phyloP scores from a whole-genome alignment of 53 echinoderm and acorn worm genomes.

The Henricia sp. region DNA sequence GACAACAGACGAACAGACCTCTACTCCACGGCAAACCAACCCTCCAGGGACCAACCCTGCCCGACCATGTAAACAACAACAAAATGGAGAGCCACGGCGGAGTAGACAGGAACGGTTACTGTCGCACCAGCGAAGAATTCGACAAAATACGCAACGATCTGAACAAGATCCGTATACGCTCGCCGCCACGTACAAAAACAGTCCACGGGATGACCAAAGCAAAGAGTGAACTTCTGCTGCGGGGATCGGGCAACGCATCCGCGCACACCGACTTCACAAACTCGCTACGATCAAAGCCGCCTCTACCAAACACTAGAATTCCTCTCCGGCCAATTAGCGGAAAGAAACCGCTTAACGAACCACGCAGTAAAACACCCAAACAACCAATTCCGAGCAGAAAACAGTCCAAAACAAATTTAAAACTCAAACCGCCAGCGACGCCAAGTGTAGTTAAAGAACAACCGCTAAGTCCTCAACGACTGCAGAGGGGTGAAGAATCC shows the following conservation, averaged over 20 bases:
- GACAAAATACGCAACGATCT: conserved; percentile 56
- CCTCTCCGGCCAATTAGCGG: conserved; percentile 44
- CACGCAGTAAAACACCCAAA: neutral
- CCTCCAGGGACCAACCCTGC: conserved; percentile 13
- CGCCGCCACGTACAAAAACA: conserved; percentile 41
- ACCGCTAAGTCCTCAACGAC: conserved; percentile 15
- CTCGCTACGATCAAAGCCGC: conserved; percentile 41
- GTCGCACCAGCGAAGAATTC: conserved; percentile 50
- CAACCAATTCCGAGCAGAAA: conserved; percentile 4
- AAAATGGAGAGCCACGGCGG: conserved; percentile 23
- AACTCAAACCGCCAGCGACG: conserved; percentile 14
- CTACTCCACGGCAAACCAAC: conserved; percentile 61
- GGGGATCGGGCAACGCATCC: neutral
- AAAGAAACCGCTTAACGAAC: conserved; percentile 45
- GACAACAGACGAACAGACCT: conserved; percentile 83
- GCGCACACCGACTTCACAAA: neutral
- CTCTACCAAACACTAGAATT: conserved; percentile 19
- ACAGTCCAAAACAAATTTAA: conserved; percentile 34
- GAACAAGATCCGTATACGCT: conserved; percentile 28
- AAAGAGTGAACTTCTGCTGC: conserved; percentile 24
- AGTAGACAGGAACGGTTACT: conserved; percentile 38
- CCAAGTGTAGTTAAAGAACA: conserved; percentile 5
- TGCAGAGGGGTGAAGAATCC: conserved; percentile 42
- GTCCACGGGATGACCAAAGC: neutral
- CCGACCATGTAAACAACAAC: conserved; percentile 40